A percentile compares a stretch with the other conserved stretches of the same genome.
Evolutionary conservation across 2,797 vertebrate species (phyloP).

Genomic region (Diglossa cyanea): DNA sequence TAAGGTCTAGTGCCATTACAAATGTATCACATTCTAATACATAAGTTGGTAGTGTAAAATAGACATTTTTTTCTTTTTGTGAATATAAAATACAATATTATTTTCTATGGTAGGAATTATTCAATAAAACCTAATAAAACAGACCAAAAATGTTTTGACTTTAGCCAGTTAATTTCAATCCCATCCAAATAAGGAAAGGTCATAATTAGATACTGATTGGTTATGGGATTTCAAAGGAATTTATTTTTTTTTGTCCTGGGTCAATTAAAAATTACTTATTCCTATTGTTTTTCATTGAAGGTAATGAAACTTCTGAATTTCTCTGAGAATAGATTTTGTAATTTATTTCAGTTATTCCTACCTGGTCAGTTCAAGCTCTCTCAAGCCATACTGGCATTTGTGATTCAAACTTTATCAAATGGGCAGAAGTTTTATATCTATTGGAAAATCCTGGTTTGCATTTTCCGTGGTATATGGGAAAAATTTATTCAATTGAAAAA

Average conservation of each 20-base stretch:
- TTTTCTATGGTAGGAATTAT: background rate
- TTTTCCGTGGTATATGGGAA: background rate
- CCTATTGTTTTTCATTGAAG: background rate
- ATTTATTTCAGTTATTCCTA: background rate
- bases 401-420: background rate
- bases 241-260: background rate
- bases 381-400: background rate
- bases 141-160: background rate
- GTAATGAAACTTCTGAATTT: background rate
- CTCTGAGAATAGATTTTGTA: background rate
- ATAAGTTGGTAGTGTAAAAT: background rate
- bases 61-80: background rate
- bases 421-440: background rate
- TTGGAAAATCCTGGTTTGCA: background rate
- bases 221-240: background rate
- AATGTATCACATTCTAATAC: background rate
- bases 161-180: background rate
- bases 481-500: background rate
- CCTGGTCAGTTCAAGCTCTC: background rate
- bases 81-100: background rate
- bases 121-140: background rate
- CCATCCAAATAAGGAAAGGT: background rate
- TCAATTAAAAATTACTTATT: background rate
- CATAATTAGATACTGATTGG: background rate
- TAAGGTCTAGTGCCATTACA: background rate